A percentile compares a stretch with the other conserved stretches of the same genome.
Evolutionary conservation across 2,888 invertebrate genomes (phyloP).

Genomic region (Coelopa pilipes): DNA sequence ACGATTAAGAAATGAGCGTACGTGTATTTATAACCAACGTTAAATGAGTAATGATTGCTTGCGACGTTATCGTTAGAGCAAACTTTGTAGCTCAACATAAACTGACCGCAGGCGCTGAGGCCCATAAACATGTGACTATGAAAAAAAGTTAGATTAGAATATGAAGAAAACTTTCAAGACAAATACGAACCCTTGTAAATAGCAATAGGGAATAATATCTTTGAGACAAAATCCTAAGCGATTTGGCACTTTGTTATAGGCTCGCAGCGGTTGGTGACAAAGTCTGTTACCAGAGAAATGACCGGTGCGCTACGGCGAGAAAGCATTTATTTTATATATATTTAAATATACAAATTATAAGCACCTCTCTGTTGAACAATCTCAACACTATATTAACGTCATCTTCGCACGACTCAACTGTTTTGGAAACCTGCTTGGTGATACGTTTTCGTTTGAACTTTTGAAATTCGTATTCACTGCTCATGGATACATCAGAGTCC

Average conservation of each 20-base stretch:
- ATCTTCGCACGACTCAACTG: slow-evolving; percentile 20
- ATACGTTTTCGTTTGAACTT: slow-evolving; percentile 2
- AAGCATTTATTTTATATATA: background rate
- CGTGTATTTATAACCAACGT: slow-evolving; percentile 73
- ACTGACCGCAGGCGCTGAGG: slow-evolving; percentile 93
- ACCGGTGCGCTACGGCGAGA: slow-evolving; percentile 68
- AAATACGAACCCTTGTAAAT: slow-evolving; percentile 64
- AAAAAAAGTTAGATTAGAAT: slow-evolving; percentile 29
- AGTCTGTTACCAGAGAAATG: slow-evolving; percentile 68
- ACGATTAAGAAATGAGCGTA: slow-evolving; percentile 65
- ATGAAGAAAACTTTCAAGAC: background rate
- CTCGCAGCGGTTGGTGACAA: slow-evolving; percentile 67
- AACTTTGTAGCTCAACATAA: slow-evolving; percentile 84
- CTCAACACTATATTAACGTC: slow-evolving; percentile 55
- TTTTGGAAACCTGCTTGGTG: slow-evolving; percentile 16
- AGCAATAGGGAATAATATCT: slow-evolving; percentile 72
- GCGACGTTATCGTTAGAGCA: slow-evolving; percentile 71
- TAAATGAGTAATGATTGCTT: slow-evolving; percentile 70
- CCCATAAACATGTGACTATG: slow-evolving; percentile 92
- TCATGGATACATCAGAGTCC: slow-evolving; percentile 47
- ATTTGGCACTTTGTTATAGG: slow-evolving; percentile 70
- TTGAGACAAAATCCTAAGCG: slow-evolving; percentile 73
- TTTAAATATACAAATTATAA: background rate
- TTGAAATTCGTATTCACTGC: slow-evolving; percentile 23
- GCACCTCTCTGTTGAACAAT: slow-evolving; percentile 60